Base-by-base conservation (phyloP, 1,140 invertebrate genomes). In the Drosophila sproati region DNA sequence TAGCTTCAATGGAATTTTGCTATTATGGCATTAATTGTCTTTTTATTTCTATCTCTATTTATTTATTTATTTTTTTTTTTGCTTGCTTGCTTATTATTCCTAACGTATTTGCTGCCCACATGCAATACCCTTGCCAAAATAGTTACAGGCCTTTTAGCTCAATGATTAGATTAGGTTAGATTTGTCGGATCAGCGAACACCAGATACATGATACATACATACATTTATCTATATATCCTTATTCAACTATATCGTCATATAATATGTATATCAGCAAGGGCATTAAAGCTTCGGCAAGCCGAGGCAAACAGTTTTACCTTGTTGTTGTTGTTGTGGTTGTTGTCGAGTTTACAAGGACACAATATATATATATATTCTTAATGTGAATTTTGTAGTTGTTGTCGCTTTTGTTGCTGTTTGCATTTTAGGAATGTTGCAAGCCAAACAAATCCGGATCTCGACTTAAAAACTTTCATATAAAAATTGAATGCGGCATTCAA, bases 371-470 rank as follows among this genome's bases (percentile, higher is more conserved):
- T 12, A 59, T 50, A 48, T 61, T 20, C 20, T 20, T 20, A 20
- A 37, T 28, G 35, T 48, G 10, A n/a, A 20, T 34, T 39, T 7
- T 6, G 60, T 63, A 43, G 32, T 41, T 54, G 32, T 63, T 55
- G 57, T 55, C 29, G 34, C 39, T 51, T 39, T 60, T 48, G 60
- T 43, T 75, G 64, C 29, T 59, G 73, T 73, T 32, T 74, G 64
- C 51, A 61, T 62, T 48, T 67, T 72, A 80, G 63, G 39, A 79
- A 73, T 55, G 37, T 52, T 69, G 73, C 57, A 63, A 71, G 73
- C 64, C 51, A 85, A 86, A 90, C 76, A 71, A 78, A 64, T 78
- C 73, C 81, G 79, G 86, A 77, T 81, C 71, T 89, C 73, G 78
- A 81, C 60, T 73, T 67, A 31, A 78, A 81, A 81, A 73, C 72